A percentile compares a stretch with the other conserved stretches of the same genome.
Evolutionary conservation across 1,140 invertebrate species (phyloP).

Genomic region (Vanessa tameamea): DNA sequence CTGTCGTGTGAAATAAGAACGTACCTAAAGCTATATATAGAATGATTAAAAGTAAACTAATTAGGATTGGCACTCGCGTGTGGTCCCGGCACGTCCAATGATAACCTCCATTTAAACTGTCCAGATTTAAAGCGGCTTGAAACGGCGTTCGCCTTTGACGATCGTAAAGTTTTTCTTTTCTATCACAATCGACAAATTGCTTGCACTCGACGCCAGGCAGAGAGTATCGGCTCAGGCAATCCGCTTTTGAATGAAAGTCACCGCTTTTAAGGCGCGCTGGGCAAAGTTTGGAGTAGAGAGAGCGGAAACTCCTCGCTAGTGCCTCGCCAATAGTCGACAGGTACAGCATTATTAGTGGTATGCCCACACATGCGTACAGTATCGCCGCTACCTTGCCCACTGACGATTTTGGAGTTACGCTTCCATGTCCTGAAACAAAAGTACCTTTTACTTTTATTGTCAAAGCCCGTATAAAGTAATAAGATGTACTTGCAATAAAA

Average conservation of each 20-base stretch:
- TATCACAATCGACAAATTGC: constrained; percentile 51
- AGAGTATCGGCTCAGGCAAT: constrained; percentile 51
- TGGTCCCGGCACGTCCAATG: constrained; percentile 80
- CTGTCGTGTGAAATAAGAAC: constrained; percentile 92
- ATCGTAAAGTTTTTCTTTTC: constrained; percentile 49
- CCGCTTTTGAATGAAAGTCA: constrained; percentile 56
- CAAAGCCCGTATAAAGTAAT: neutral
- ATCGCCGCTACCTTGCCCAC: constrained; percentile 91
- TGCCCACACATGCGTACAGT: constrained; percentile 92
- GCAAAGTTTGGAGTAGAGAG: constrained; percentile 59
- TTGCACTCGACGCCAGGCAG: constrained; percentile 43
- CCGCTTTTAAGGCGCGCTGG: constrained; percentile 66
- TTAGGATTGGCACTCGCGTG: constrained; percentile 89
- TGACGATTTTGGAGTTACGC: constrained; percentile 93
- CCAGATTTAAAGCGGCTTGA: constrained; percentile 68
- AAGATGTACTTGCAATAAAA: too few species aligned
- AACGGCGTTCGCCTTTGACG: constrained; percentile 63
- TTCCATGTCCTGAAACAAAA: constrained; percentile 91
- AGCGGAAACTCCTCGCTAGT: constrained; percentile 83
- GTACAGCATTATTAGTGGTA: constrained; percentile 94
- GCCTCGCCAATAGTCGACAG: constrained; percentile 92
- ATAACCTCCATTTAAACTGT: constrained; percentile 64
- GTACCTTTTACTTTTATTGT: neutral
- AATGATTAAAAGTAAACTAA: constrained; percentile 94
- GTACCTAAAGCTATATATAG: constrained; percentile 95